Conservation (phyloP, 2,113 vertebrate genomes). For the Corythornis cristatus region DNA sequence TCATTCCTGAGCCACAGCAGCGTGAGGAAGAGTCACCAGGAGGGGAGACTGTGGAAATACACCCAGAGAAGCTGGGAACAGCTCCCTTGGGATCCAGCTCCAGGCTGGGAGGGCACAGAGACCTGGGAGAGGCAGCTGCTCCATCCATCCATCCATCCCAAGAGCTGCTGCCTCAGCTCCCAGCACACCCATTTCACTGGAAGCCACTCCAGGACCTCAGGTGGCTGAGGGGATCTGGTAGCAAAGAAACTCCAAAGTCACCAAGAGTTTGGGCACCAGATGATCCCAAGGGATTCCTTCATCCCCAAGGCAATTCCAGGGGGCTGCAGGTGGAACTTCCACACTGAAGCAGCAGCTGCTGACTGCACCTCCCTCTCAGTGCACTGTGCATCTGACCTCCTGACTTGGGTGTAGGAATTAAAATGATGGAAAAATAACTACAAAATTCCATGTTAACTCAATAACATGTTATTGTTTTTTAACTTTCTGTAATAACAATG, state of each 20-base stretch:
- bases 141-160: background rate
- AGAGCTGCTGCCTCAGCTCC: background rate
- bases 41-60: background rate
- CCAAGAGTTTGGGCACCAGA: background rate
- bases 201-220: background rate
- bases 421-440: background rate
- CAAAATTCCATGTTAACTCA: background rate
- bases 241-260: background rate
- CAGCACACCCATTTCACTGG: background rate
- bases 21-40: background rate
- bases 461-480: background rate
- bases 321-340: background rate
- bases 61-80: background rate
- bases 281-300: background rate
- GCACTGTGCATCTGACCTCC: background rate
- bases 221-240: background rate
- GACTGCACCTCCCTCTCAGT: background rate
- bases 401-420: rapidly evolving
- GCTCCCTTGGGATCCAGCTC: rapidly evolving
- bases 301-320: background rate
- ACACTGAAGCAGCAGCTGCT: background rate
- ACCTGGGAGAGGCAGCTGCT: background rate
- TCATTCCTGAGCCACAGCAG: too few relatives aligned
- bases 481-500: background rate
- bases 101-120: background rate